Base-by-base conservation (phyloP, 2,888 invertebrate genomes). In the Phengaris arion region DNA sequence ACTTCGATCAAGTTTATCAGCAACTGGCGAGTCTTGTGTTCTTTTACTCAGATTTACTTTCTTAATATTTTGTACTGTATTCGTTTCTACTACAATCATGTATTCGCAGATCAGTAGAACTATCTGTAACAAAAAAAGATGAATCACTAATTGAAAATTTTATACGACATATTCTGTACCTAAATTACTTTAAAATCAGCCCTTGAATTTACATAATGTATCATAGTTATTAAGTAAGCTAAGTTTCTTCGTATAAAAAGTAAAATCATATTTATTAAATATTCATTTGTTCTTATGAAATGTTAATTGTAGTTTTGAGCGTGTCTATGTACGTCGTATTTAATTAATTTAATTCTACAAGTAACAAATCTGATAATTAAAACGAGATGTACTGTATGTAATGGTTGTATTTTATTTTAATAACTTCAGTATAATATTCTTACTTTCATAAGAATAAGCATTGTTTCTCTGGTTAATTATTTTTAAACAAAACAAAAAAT, bases 41-140 rank as follows among this genome's bases (percentile, higher is more conserved):
- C 81, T 80, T 74, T 81, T 80, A 76, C 80, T 83, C 78, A 81
- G 83, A 77, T 77, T 83, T 77, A 84, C 82, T 68, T 77, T 78
- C 79, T 80, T 84, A 76, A 78, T 85, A 76, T 81, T 90, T 89
- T 91, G 91, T 91, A 91, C 88, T 89, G 85, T 81, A 81, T 82
- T 89, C 82, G 89, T 88, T 89, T 92, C 92, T 89, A 92, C 91
- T 82, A 89, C 90, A 87, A 93, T 90, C 83, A 88, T 85, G 83
- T 93, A 91, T 84, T 93, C 93, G 86, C 91, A 93, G 88, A 93
- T 92, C 80, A 93, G 90, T 87, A 93, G 87, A 89, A 93, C 90
- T 87, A 90, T 88, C 93, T 93, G 92, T 75, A 93, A 92, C 81
- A 82, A 83, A 75, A 75, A 75, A 74, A 79, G 75, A 77, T 76